Conservation (phyloP, 1,140 invertebrate genomes). For the Hermatobates lingyangjiaoensis region DNA sequence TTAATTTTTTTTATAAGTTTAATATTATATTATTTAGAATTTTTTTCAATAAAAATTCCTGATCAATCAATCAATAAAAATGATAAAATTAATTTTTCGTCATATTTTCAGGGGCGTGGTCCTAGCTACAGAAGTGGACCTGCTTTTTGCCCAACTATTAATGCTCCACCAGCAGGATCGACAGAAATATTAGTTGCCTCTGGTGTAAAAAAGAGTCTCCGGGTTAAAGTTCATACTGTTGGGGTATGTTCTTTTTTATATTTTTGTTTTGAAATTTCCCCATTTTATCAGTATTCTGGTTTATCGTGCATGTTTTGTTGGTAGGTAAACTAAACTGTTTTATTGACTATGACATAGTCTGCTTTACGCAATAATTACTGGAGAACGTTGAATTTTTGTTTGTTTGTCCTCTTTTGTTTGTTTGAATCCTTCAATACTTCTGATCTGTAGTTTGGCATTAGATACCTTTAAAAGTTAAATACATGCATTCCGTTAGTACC, state of each 20-base stretch:
- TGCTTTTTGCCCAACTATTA: slow-evolving; percentile 81
- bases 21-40: not conserved
- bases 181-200: slow-evolving; percentile 80
- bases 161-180: slow-evolving; percentile 66
- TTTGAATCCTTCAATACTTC: too few species aligned
- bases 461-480: too few species aligned
- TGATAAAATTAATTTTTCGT: not conserved
- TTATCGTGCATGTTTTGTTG: too few species aligned
- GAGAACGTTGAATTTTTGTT: too few species aligned
- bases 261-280: slow-evolving; percentile 1
- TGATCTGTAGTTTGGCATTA: too few species aligned
- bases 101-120: slow-evolving; percentile 47
- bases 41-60: too few species aligned
- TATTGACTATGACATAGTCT: too few species aligned
- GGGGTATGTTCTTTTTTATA: slow-evolving; percentile 31
- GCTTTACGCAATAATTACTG: too few species aligned
- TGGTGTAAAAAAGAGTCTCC: slow-evolving; percentile 69
- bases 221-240: slow-evolving; percentile 86
- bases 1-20: not conserved
- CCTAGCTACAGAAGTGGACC: slow-evolving; percentile 84
- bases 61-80: not conserved
- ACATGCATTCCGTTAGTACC: too few species aligned
- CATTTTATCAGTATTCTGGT: too few species aligned
- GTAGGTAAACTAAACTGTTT: too few species aligned
- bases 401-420: too few species aligned